Conservation (phyloP, 2,113 vertebrate genomes). For the Thinocorus orbignyianus region DNA sequence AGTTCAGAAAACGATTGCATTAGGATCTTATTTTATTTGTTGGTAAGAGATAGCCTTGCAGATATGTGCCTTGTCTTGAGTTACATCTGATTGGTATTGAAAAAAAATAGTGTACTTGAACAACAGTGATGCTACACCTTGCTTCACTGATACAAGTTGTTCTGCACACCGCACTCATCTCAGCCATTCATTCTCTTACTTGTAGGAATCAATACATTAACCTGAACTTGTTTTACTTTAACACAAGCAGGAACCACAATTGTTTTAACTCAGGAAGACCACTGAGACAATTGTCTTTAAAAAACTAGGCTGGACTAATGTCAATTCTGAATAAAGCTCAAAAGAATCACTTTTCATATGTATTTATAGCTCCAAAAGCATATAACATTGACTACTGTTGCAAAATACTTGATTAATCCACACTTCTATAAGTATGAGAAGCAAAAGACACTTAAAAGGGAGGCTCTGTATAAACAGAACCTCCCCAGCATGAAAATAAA, state of each 20-base stretch:
- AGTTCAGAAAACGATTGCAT: neutral
- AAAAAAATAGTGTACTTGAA: neutral
- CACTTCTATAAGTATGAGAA: rapidly evolving
- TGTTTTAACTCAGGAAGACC: neutral
- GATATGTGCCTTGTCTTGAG: neutral
- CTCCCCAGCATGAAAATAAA: neutral
- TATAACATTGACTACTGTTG: neutral
- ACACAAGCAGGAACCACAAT: neutral
- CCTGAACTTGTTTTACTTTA: neutral
- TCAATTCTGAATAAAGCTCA: neutral
- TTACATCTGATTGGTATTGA: neutral
- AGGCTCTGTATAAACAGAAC: neutral
- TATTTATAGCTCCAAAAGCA: neutral
- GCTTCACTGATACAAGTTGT: neutral
- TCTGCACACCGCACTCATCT: neutral
- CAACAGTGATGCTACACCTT: neutral
- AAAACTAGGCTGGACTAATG: neutral
- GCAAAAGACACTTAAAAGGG: neutral
- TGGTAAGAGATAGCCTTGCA: neutral
- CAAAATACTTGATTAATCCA: neutral
- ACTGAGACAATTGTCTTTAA: neutral
- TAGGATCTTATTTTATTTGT: neutral
- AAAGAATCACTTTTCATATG: neutral
- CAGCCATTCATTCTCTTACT: neutral
- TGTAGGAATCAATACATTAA: neutral